Evolutionary conservation across 2,113 vertebrate species (phyloP), one percentile per base, ranked within the genome.

Genomic region (Salvelinus namaycush): DNA sequence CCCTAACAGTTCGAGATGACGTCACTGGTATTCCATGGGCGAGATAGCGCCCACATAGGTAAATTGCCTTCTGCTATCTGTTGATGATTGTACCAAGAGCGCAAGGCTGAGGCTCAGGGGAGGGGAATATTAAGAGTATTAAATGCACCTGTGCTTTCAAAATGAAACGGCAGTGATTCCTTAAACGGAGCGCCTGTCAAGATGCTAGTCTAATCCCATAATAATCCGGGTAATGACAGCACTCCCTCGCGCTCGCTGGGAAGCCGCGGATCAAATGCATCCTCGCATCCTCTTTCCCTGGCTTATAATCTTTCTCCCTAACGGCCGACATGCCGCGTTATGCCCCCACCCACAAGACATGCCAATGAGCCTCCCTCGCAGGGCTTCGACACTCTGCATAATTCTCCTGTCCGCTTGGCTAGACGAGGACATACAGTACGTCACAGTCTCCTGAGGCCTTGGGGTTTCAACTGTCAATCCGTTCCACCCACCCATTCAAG

Each of bases 171-270:
- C 14, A 22, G 14, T 14, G 31, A 26, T 66, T 72, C 18, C 57
- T 72, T 84, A 51, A 67, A 26, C 26, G n/a, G 73, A 60, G 78
- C 73, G 62, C 29, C 62, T 74, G 66, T 24, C 22, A 12, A 27
- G 79, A 81, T 73, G 71, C 70, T 11, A 18, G 29, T 82, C 71
- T 86, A 85, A 86, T 85, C 79, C 76, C 71, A 70, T 67, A 86
- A 81, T 86, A 86, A 86, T 86, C 85, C 77, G 81, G 65, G 49
- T 75, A 67, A 79, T 83, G 81, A 76, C 69, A 69, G 29, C 70
- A 68, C 76, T 11, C 57, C 11, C 57, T 60, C 6, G 1, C 16
- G 1, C 59, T 62, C 5, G 2, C 18, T 9, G n/a, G 13, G 59
- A n/a, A 62, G 59, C 59, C 14, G n/a, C 1, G 7, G 18, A 62